Evolutionary conservation across 1,140 invertebrate species (phyloP), one percentile per base, ranked within the genome.

Genomic region (Atta texana): DNA sequence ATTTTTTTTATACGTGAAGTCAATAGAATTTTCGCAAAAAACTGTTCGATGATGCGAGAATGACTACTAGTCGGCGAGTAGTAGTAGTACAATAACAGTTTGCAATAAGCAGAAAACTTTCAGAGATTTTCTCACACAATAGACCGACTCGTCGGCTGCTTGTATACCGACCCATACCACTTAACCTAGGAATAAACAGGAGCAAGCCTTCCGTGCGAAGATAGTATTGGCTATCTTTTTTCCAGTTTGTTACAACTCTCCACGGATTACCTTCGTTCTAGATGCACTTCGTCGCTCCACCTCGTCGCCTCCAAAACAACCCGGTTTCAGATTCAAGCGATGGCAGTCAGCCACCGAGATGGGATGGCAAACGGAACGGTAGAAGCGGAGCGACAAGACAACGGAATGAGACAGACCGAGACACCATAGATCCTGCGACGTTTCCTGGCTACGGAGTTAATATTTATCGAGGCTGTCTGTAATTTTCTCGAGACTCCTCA

Each of bases 381-480:
- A 34, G 18, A 18, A 64, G 59, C n/a, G 34, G 64, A 55, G 34
- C 53, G n/a, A 66, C n/a, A 24, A 39, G 10, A 39, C 28, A 24
- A 57, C n/a, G 55, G 76, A 24, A 59, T 18, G 53, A 82, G 55
- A 24, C 84, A 66, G 74, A 66, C 59, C 18, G 74, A 81, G 64
- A 81, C 39, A 61, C 34, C 75, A 59, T 90, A 85, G 88, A 75
- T 90, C 69, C 64, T 44, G 77, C 87, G 85, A 91, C 66, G 87
- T 90, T 91, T 90, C 57, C 85, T 39, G 85, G 31, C 82, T 75
- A 77, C 89, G 87, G 80, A 91, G 89, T 90, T 91, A 91, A 91
- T 91, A 91, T 91, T 91, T 91, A 91, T 91, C 90, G 89, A 91
- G 90, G 75, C 85, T 77, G 87, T 69, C 87, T 88, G 89, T 91